Percentiles rank a stretch among this genome's conserved stretches.
These are phyloP conservation scores for Fundulus diaphanus DNA, from an alignment of 2,797 vertebrate species.

Conservation along the genomic window DNA sequence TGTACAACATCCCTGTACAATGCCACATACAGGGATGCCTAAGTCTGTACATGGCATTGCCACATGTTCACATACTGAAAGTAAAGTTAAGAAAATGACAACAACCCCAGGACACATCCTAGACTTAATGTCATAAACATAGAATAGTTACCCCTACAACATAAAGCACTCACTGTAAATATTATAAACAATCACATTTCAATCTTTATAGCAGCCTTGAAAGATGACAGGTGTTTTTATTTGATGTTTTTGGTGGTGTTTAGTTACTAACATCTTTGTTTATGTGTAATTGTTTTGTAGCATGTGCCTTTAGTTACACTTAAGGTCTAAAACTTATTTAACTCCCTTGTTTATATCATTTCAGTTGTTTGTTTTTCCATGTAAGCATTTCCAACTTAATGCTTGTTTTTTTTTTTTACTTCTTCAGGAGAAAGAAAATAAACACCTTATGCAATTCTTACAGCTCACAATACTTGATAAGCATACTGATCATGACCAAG, in stretches of 20 bases:
- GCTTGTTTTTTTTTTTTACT: constrained; percentile 1
- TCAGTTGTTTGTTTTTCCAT: constrained; percentile 4
- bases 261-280: not conserved
- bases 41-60: not conserved
- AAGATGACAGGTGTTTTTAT: not conserved
- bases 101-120: not conserved
- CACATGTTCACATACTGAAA: not conserved
- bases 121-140: not conserved
- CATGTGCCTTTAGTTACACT: not conserved
- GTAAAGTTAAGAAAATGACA: not conserved
- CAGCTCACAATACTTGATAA: constrained; percentile 72
- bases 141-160: not conserved
- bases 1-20: not conserved
- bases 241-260: not conserved
- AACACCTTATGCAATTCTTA: not conserved
- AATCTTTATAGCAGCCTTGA: not conserved
- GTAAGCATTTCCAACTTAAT: not conserved
- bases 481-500: constrained; percentile 85
- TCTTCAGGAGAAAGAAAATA: constrained; percentile 7
- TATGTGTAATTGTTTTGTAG: constrained; percentile 2
- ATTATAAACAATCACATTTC: not conserved
- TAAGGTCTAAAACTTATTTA: constrained; percentile 11
- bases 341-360: not conserved
- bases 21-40: not conserved
- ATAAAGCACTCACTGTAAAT: not conserved